Conservation (phyloP, 2,113 vertebrate genomes). For the Amia ocellicauda region DNA sequence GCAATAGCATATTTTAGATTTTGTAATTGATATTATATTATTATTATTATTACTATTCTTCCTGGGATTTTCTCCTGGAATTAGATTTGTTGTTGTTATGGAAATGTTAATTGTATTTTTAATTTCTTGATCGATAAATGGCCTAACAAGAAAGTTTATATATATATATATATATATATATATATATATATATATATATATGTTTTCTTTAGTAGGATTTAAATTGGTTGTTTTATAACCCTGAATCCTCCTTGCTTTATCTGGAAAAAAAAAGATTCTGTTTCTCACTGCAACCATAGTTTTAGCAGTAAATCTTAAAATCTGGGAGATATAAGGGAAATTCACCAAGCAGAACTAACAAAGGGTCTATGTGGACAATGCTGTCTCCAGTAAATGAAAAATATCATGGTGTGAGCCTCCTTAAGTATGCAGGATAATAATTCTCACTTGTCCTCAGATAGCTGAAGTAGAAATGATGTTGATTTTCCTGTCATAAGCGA, state of each 20-base stretch:
- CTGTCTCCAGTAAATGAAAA: constrained; percentile 28
- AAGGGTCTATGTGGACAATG: constrained; percentile 35
- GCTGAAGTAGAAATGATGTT: constrained; percentile 34
- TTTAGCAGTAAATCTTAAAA: constrained; percentile 24
- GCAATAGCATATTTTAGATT: too few relatives aligned
- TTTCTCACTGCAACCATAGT: constrained; percentile 22
- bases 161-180: not conserved
- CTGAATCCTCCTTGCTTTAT: not conserved
- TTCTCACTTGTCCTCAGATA: constrained; percentile 30
- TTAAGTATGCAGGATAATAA: constrained; percentile 21
- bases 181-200: not conserved
- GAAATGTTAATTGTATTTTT: too few relatives aligned
- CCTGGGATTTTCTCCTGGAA: too few relatives aligned
- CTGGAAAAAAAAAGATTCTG: not conserved
- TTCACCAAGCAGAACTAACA: constrained; percentile 48
- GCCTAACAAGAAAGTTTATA: too few relatives aligned
- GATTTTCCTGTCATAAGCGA: constrained; percentile 36
- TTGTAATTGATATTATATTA: too few relatives aligned
- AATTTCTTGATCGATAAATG: too few relatives aligned
- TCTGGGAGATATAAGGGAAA: constrained; percentile 16
- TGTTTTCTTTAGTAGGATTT: not conserved
- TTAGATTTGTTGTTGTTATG: too few relatives aligned
- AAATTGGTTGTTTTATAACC: not conserved
- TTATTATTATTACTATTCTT: too few relatives aligned
- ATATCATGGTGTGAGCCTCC: constrained; percentile 15